Evolutionary conservation across 2,888 invertebrate genomes (phyloP), one percentile per base, ranked within the genome.

Genomic region (Punctoribates punctum): DNA sequence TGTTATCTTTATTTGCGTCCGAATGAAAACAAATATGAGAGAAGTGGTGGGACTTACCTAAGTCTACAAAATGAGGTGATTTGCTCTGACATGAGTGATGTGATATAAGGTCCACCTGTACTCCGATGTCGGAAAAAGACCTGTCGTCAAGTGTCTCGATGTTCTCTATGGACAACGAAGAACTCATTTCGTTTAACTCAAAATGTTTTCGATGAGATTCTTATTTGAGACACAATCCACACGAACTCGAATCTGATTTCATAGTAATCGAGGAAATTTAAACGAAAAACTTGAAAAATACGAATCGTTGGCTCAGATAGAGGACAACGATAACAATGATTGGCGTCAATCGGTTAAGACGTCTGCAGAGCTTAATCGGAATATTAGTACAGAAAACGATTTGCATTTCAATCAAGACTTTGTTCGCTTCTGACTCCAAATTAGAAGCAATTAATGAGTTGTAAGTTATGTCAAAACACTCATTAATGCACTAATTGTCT

Each of bases 41-140:
- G n/a, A n/a, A n/a, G n/a, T n/a, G 48, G 6, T 8, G 6, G 20
- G 20, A 54, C 54, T 20, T 13, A 38, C 67, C 67, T 67, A 67
- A 67, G 20, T 67, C 67, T 67, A 67, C 38, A 34, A 67, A 67
- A 67, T 67, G 67, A 8, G 29, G 67, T 67, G 67, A 67, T 67
- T 67, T 67, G 38, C 20, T 67, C 20, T 34, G 67, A 67, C 13
- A 38, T n/a, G 67, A 38, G 15, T 29, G 67, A 67, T 38, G 67
- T 15, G 67, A 38, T 67, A 38, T 38, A 6, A 67, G 67, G 20
- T 67, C 67, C 38, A 67, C 67, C 20, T 67, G 67, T 4, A 67
- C 67, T 1, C 67, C 67, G 11, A 67, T n/a, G 3, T 67, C 67
- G 15, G n/a, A 38, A 67, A 67, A 67, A 0, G 67, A 67, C n/a